phyloP scores from a whole-genome alignment of 2,888 invertebrate genomes.

The Drosophila colorata region DNA sequence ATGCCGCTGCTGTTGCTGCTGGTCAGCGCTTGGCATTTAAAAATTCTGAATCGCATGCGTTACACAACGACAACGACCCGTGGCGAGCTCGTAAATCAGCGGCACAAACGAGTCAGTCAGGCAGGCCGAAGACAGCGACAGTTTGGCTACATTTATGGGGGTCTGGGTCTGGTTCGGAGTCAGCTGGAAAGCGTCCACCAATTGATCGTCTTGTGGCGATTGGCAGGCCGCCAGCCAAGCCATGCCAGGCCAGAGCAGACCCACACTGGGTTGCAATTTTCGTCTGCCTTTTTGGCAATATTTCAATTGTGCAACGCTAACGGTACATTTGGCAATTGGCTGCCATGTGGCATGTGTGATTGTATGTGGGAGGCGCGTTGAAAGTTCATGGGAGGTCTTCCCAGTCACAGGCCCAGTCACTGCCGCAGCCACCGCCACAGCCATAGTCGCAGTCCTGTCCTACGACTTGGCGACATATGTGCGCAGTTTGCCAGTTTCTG shows the following conservation, averaged over 20 bases:
- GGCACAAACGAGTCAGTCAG: slow-evolving; percentile 72
- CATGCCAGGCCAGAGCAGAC: slow-evolving; percentile 39
- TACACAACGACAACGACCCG: slow-evolving; percentile 77
- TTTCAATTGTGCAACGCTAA: slow-evolving; percentile 78
- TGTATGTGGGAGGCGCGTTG: slow-evolving; percentile 66
- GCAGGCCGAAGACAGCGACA: slow-evolving; percentile 38
- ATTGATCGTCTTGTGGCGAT: slow-evolving; percentile 75
- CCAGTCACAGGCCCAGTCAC: slow-evolving; percentile 16
- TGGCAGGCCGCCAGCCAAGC: slow-evolving; percentile 63
- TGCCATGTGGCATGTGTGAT: slow-evolving; percentile 28
- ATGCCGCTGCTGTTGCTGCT: slow-evolving; percentile 54
- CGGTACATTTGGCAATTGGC: slow-evolving; percentile 61
- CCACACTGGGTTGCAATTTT: slow-evolving; percentile 62
- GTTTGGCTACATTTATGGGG: slow-evolving; percentile 70
- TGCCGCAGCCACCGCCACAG: background rate
- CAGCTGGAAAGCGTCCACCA: slow-evolving; percentile 63
- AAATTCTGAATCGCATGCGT: slow-evolving; percentile 80
- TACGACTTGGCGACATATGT: slow-evolving; percentile 25
- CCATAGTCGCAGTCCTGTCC: slow-evolving; percentile 1
- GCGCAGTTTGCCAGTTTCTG: slow-evolving; percentile 28
- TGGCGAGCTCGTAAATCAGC: slow-evolving; percentile 83
- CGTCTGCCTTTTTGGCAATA: slow-evolving; percentile 63
- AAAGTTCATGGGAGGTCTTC: slow-evolving; percentile 74
- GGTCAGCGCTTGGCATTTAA: slow-evolving; percentile 74
- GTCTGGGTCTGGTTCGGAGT: slow-evolving; percentile 42